Evolutionary conservation across 2,113 vertebrate genomes (phyloP).

Genomic region (Seriola dumerili): DNA sequence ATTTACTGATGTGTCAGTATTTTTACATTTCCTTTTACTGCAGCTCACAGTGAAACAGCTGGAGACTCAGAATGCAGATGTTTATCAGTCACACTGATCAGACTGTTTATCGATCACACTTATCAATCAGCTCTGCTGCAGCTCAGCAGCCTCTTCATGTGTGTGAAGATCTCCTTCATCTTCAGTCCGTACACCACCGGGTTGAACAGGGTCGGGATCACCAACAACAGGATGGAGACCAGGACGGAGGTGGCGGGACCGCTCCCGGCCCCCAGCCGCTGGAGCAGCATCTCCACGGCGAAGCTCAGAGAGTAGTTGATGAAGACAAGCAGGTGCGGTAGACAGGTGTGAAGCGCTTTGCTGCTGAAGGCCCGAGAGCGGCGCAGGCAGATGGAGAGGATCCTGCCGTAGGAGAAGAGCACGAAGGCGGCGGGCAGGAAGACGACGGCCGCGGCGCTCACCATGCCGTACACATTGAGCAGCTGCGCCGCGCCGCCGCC

Average conservation of each 20-base stretch:
- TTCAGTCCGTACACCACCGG: conserved; percentile 26
- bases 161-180: conserved; percentile 2
- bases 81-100: too few relatives aligned
- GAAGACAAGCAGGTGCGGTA: conserved; percentile 20
- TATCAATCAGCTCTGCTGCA: background rate
- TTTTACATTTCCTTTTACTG: too few relatives aligned
- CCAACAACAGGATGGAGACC: background rate
- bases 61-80: too few relatives aligned
- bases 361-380: background rate
- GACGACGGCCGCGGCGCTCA: background rate
- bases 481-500: background rate
- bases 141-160: conserved; percentile 4
- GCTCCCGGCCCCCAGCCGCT: background rate
- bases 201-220: conserved; percentile 9
- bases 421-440: conserved; percentile 5
- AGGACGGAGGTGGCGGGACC: background rate
- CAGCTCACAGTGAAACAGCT: too few relatives aligned
- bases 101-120: too few relatives aligned
- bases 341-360: conserved; percentile 15
- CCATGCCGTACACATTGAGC: background rate
- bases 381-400: background rate
- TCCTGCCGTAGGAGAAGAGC: conserved; percentile 13
- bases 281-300: background rate
- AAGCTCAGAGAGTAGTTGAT: background rate
- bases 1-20: too few relatives aligned